Base-by-base conservation (phyloP, 1,140 invertebrate species). In the Pomacea maculata region DNA sequence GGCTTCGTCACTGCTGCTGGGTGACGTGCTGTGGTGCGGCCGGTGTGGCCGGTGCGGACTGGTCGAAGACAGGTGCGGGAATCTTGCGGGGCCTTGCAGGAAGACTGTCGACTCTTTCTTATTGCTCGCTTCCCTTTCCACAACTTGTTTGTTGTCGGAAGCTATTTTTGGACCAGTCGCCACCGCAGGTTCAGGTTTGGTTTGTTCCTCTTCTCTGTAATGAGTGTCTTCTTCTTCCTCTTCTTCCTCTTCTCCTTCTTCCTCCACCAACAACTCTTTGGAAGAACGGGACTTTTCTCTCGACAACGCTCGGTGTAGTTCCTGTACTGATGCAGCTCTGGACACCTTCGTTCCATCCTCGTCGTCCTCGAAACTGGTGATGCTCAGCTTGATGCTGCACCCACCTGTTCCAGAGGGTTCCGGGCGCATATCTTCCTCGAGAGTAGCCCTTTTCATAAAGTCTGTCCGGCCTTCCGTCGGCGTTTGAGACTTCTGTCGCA, bases 341-440 rank as follows among this genome's bases (percentile, higher is more conserved):
- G 57, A 1, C 11, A 17, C 57, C 15, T 61, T 61, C 1, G 57
- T 61, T 63, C 45, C 63, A 11, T 78, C 77, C 15, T 78, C 65
- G 17, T 78, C 77, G 65, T 78, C 77, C 54, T 78, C 77, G 29
- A 78, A 78, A n/a, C 77, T 78, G 34, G 77, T 78, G 65, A 78
- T 54, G 77, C 67, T 68, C 21, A 78, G 77, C 14, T 65, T 78
- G 67, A 78, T 78, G 67, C 70, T 78, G 67, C 77, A 78, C 34
- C 34, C 34, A 21, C 65, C 70, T 77, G 75, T 65, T 67, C 61
- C 61, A 65, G 63, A 77, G 67, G 63, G 64, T 65, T 64, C 64
- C 57, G 17, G 21, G n/a, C 5, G 61, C 74, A 45, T 52, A 52
- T 54, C 29, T 52, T n/a, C 74, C 52, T 25, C 54, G 1, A n/a